Conservation (phyloP, 2,888 invertebrate species). For the Trachelus stipa region DNA sequence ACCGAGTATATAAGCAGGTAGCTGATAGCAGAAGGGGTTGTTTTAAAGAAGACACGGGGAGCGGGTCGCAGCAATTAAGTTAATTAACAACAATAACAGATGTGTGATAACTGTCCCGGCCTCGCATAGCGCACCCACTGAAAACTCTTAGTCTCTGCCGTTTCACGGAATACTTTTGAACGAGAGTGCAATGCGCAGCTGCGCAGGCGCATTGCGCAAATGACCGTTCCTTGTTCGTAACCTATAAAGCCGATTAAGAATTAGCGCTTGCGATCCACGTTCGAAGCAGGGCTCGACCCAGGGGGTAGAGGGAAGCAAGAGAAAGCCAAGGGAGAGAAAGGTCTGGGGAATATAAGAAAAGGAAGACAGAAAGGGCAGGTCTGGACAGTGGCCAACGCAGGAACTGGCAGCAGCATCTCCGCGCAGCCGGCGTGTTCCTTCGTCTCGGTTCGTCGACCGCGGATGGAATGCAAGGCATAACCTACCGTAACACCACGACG, state of each 20-base stretch:
- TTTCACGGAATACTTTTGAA: not conserved
- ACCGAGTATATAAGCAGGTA: not conserved
- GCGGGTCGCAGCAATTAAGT: conserved; percentile 31
- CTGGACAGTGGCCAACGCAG: conserved; percentile 47
- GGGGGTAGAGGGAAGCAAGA: not conserved
- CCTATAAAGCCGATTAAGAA: not conserved
- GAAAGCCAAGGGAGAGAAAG: conserved; percentile 20
- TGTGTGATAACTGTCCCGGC: conserved; percentile 29
- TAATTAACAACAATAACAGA: conserved; percentile 39
- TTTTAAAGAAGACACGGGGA: not conserved
- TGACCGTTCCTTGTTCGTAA: not conserved
- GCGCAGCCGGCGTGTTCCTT: conserved; percentile 42
- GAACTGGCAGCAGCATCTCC: conserved; percentile 31
- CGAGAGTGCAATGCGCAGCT: not conserved
- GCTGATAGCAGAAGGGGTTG: not conserved
- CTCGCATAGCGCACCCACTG: not conserved
- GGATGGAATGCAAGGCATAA: conserved; percentile 63
- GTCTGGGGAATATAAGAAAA: conserved; percentile 13
- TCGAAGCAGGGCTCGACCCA: not conserved
- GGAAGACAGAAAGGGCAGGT: conserved; percentile 42
- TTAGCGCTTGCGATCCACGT: not conserved
- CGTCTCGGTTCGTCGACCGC: conserved; percentile 64
- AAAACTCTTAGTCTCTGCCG: not conserved
- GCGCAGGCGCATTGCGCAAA: not conserved
- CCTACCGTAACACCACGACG: conserved; percentile 62